Conservation (phyloP, 2,113 vertebrate species). For the Globicephala melas region DNA sequence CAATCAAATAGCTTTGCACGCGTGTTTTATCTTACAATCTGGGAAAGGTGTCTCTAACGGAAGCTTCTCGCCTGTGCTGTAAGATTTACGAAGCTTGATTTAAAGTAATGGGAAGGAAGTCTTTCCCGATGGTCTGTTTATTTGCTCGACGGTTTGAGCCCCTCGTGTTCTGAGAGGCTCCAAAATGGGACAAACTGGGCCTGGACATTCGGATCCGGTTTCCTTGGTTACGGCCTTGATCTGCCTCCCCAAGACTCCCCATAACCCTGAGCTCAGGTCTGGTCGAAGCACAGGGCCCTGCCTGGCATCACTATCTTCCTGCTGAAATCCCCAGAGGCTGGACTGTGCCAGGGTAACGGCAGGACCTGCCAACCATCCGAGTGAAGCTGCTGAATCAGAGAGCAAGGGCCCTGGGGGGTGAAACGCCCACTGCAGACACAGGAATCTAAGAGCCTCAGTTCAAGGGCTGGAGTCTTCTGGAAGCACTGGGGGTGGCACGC, state of each 20-base stretch:
- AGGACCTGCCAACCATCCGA: accelerated
- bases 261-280: background rate
- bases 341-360: accelerated
- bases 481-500: accelerated
- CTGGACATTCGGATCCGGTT: accelerated
- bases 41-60: accelerated
- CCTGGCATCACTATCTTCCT: too few species aligned
- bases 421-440: accelerated
- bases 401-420: too few species aligned
- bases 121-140: accelerated
- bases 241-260: accelerated
- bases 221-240: background rate
- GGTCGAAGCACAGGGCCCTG: too few species aligned
- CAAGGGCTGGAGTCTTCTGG: accelerated
- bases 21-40: accelerated
- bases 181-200: accelerated
- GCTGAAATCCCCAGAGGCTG: background rate
- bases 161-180: accelerated
- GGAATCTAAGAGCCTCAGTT: background rate
- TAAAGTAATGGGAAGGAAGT: accelerated
- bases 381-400: accelerated
- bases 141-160: accelerated
- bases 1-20: accelerated
- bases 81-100: accelerated
- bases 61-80: accelerated